Base-by-base conservation (phyloP, 92 coral and sea anemone species). In the Epizoanthus scotinus region DNA sequence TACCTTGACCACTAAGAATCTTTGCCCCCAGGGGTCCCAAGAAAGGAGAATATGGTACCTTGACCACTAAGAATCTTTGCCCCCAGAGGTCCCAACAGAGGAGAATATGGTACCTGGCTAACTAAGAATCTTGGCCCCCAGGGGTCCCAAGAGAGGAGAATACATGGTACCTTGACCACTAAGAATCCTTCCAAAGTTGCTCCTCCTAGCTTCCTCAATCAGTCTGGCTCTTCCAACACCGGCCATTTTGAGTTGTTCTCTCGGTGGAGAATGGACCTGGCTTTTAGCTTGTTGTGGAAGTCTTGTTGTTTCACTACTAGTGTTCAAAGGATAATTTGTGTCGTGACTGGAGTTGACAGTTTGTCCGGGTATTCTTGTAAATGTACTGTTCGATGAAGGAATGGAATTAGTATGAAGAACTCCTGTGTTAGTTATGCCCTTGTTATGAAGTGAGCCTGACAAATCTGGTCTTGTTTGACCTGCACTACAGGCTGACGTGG, bases 221-320 rank as follows among this genome's bases (percentile, higher is more conserved):
- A 91, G 84, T 72, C 84, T 89, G 64, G 96, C 98, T 63, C 98
- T 72, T 6, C 98, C 98, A 14, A 77, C 87, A 18, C 95, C 98
- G 38, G 86, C 69, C 10, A 84, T 59, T 20, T 67, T 71, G 25
- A 71, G 80, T 14, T 36, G 67, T 9, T 42, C 65, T 69, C 13
- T 64, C 4, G 75, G 72, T 1, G 68, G 56, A 81, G 77, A 69
- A 21, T 20, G 53, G 25, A 64, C 69, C 15, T 25, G 38, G 8
- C 15, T 22, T 0, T 34, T 53, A 18, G 56, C 44, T n/a, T 67
- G 21, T 52, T 14, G 10, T 0, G 47, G 22, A 3, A 19, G 34
- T 63, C 2, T 17, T 12, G 14, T 73, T n/a, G 61, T 27, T 54
- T 54, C 63, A 13, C 6, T 56, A 27, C 18, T 38, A 73, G 2